Conservation (phyloP, 92 coral and sea anemone genomes). For the Paragorgia papillata region DNA sequence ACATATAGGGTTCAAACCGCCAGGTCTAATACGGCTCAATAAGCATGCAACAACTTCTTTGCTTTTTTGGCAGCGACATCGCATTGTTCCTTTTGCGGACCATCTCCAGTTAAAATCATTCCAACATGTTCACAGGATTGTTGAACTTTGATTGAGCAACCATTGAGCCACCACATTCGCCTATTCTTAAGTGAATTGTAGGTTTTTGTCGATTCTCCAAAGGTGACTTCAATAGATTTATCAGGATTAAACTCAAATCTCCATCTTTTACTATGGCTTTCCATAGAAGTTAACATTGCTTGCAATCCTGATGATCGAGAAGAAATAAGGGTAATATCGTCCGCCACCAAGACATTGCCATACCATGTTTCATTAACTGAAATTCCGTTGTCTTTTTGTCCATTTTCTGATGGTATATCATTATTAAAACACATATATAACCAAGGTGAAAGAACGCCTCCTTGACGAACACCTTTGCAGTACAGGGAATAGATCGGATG, state of each 20-base stretch:
- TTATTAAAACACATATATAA: not conserved
- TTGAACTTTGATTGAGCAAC: not conserved
- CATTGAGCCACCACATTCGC: not conserved
- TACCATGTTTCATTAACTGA: not conserved
- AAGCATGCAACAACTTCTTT: not conserved
- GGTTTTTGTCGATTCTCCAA: slow-evolving; percentile 1
- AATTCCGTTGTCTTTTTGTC: not conserved
- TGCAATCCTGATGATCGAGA: not conserved
- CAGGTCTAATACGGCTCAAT: not conserved
- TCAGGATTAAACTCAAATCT: not conserved
- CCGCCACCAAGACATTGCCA: not conserved
- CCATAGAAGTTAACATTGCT: not conserved
- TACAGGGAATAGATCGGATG: not conserved
- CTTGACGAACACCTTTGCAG: too few relatives aligned
- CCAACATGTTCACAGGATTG: not conserved
- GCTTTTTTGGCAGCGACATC: not conserved
- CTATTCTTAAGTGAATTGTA: not conserved
- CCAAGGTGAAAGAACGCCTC: slow-evolving; percentile 3
- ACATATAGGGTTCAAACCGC: not conserved
- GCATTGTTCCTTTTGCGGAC: not conserved
- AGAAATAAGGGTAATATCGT: not conserved
- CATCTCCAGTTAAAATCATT: not conserved
- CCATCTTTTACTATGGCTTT: too few relatives aligned
- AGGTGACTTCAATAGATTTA: not conserved
- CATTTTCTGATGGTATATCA: not conserved